Evolutionary conservation across 2,113 vertebrate species (phyloP).

Genomic region (Sitta europaea): DNA sequence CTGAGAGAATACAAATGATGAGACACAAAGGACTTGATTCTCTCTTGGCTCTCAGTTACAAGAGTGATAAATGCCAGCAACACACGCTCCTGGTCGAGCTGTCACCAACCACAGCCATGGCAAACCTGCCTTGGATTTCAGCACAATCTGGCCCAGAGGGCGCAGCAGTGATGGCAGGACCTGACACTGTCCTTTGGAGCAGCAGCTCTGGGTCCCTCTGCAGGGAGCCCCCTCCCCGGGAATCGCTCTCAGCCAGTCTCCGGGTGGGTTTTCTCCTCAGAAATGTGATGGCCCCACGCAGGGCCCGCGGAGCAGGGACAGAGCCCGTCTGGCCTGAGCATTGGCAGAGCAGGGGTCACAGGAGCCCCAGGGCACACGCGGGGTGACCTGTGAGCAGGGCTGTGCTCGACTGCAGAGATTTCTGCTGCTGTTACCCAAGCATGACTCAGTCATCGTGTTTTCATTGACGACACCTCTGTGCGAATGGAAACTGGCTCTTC

Average conservation of each 20-base stretch:
- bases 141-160: neutral
- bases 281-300: rapidly evolving
- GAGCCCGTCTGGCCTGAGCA: rapidly evolving
- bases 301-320: neutral
- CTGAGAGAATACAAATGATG: rapidly evolving
- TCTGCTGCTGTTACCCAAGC: constrained; percentile 2
- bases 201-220: neutral
- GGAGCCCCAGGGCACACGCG: neutral
- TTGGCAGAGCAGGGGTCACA: neutral
- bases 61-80: rapidly evolving
- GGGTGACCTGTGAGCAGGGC: neutral
- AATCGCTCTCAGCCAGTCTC: rapidly evolving
- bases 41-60: neutral
- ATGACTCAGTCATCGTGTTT: constrained; percentile 21
- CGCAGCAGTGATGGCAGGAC: rapidly evolving
- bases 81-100: rapidly evolving
- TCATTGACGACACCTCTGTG: neutral
- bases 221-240: neutral
- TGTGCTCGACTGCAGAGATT: neutral
- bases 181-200: rapidly evolving
- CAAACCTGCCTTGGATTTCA: neutral
- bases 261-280: rapidly evolving
- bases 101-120: neutral
- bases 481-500: constrained; percentile 20
- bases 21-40: neutral